Percentiles rank a stretch among this genome's conserved stretches.
These are phyloP conservation scores for Brachionus sp. DNA, from an alignment of 1,140 invertebrate genomes.

Conservation along the genomic window DNA sequence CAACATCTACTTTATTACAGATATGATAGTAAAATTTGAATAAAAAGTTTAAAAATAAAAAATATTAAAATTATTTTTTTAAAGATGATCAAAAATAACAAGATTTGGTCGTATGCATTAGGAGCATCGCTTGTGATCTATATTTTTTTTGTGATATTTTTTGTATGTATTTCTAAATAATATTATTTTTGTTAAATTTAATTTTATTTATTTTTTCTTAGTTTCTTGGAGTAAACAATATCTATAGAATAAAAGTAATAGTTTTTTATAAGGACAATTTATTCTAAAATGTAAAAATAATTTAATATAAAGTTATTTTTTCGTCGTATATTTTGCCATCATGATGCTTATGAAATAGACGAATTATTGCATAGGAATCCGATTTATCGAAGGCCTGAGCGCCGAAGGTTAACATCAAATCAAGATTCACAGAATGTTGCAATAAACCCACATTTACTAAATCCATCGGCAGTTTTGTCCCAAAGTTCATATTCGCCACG, in stretches of 20 bases:
- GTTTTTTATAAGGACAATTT: background rate
- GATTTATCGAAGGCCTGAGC: constrained; percentile 18
- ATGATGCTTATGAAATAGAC: constrained; percentile 39
- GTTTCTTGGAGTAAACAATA: constrained; percentile 42
- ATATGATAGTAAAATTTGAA: background rate
- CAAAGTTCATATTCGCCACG: background rate
- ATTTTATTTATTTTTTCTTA: background rate
- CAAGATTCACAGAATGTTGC: background rate
- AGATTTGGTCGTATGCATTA: constrained; percentile 25
- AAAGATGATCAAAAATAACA: constrained; percentile 18
- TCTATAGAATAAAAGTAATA: constrained; percentile 30
- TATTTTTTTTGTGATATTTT: constrained; percentile 41
- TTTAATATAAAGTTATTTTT: background rate
- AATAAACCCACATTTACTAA: background rate
- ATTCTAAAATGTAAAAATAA: background rate
- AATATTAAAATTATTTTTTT: background rate
- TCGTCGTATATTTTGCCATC: constrained; percentile 1
- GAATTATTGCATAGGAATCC: constrained; percentile 32
- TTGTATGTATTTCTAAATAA: background rate
- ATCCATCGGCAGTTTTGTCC: background rate
- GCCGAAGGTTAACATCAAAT: background rate
- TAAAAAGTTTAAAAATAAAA: background rate
- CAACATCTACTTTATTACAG: constrained; percentile 2
- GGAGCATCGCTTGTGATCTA: constrained; percentile 22
- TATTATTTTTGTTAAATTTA: background rate